A percentile compares a stretch with the other conserved stretches of the same genome.
These are phyloP conservation scores for Drosophila fulvimacula DNA, from an alignment of 2,888 invertebrate species.

Conservation along the genomic window DNA sequence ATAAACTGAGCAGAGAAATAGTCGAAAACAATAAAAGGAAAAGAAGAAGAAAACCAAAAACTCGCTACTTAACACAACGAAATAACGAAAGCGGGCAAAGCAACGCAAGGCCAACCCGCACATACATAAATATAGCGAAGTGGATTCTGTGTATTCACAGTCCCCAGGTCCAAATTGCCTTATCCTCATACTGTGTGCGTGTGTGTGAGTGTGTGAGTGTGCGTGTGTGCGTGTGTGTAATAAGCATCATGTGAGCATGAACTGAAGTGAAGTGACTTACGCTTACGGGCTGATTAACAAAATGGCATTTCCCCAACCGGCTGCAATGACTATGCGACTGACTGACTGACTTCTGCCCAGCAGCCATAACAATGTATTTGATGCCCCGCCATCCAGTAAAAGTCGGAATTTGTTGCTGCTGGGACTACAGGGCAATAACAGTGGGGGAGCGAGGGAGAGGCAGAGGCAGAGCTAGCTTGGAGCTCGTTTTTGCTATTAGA, in stretches of 20 bases:
- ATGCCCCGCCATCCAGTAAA: conserved; percentile 55
- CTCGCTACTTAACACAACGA: conserved; percentile 46
- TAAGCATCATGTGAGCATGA: conserved; percentile 61
- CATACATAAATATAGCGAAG: conserved; percentile 19
- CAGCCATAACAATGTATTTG: conserved; percentile 77
- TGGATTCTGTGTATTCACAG: conserved; percentile 19
- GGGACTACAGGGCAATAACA: conserved; percentile 38
- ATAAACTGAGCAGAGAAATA: conserved; percentile 12
- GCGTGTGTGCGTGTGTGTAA: conserved; percentile 42
- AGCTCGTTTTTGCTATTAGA: conserved; percentile 78
- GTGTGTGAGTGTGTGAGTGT: conserved; percentile 21
- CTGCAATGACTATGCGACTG: conserved; percentile 63
- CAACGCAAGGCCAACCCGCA: conserved; percentile 42
- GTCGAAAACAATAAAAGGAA: conserved; percentile 7
- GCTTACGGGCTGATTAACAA: conserved; percentile 72
- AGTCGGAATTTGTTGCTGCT: conserved; percentile 40
- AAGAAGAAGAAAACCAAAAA: conserved; percentile 25
- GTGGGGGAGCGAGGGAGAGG: neutral
- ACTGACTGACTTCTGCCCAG: conserved; percentile 79
- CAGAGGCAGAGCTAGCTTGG: neutral
- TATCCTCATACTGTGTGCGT: conserved; percentile 25
- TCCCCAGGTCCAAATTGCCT: conserved; percentile 29
- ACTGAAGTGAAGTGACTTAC: conserved; percentile 55
- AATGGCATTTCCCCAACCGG: conserved; percentile 64
- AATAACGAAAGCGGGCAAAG: conserved; percentile 54